Evolutionary conservation across 1,140 invertebrate species (phyloP), one percentile per base, ranked within the genome.

Genomic region (Paramacrobiotus metropolitanus): DNA sequence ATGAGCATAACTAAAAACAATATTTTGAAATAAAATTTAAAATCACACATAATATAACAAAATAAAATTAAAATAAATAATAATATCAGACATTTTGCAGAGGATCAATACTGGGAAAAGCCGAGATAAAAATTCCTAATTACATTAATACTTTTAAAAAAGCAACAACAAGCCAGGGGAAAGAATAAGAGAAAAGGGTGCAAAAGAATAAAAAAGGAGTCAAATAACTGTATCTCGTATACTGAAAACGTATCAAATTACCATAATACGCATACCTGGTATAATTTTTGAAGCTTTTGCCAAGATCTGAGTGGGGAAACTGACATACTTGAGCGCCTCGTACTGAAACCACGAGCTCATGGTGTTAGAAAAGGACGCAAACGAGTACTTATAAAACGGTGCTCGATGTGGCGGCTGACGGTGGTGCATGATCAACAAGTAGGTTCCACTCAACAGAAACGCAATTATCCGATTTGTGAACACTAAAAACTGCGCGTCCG

Each of bases 341-440:
- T 99, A 99, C 74, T 99, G 94, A 74, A 90, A 97, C 93, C 93
- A 98, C 44, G 89, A 92, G 71, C 91, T 95, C 80, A 98, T 83
- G 63, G 96, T 90, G 74, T 99, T 99, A 21, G 90, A 94, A 66
- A 99, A 82, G 0, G 92, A 93, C 71, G 89, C 90, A 75, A 85
- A 97, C 0, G 85, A 86, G 76, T 96, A 97, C 75, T 93, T 90
- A 72, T 95, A 96, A 1, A 96, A 75, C 2, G 94, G 93, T 59
- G 87, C 84, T 45, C 77, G 77, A 67, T 88, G 82, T 2, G 81
- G 74, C 2, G 84, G 81, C 65, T 85, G 81, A n/a, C 65, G 61
- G 61, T 62, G 64, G 66, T 66, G 55, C 81, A 78, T 73, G 29
- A 80, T 66, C 62, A 82, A 72, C 29, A 81, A 67, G 67, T 81